A percentile compares a stretch with the other conserved stretches of the same genome.
phyloP scores from a whole-genome alignment of 1,140 invertebrate species.

The Adoxophyes honmai region DNA sequence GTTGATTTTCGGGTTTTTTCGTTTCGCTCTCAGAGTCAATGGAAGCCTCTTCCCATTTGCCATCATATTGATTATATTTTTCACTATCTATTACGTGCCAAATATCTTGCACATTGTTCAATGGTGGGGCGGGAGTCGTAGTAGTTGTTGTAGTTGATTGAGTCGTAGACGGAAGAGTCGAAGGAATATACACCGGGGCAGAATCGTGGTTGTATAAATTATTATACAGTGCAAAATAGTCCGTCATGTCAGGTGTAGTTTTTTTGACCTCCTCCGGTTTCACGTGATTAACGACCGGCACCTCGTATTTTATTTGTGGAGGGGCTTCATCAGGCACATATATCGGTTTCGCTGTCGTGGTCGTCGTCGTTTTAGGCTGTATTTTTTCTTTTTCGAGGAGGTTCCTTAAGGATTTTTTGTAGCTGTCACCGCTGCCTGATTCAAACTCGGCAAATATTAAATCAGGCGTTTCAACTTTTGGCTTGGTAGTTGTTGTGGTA shows the following conservation, averaged over 20 bases:
- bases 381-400: conserved; percentile 57
- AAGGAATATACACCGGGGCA: conserved; percentile 41
- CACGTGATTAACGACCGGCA: conserved; percentile 27
- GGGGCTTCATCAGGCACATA: conserved; percentile 50
- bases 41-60: conserved; percentile 54
- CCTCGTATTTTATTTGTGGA: conserved; percentile 37
- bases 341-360: conserved; percentile 47
- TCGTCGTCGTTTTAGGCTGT: conserved; percentile 29
- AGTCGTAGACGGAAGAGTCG: conserved; percentile 20
- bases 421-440: conserved; percentile 41
- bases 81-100: conserved; percentile 69
- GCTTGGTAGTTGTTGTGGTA: conserved; percentile 37
- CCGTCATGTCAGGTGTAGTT: conserved; percentile 27
- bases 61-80: conserved; percentile 47
- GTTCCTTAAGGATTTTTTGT: conserved; percentile 61
- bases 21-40: conserved; percentile 22
- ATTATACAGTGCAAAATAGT: conserved; percentile 50
- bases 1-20: conserved; percentile 15
- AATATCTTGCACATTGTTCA: conserved; percentile 53
- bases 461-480: conserved; percentile 53
- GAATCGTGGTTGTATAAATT: conserved; percentile 40
- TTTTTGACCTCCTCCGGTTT: conserved; percentile 19
- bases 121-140: conserved; percentile 19
- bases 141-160: conserved; percentile 6
- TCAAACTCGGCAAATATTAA: conserved; percentile 71